Evolutionary conservation across 2,113 vertebrate species (phyloP), one percentile per base, ranked within the genome.

Genomic region (Arvicanthis niloticus): DNA sequence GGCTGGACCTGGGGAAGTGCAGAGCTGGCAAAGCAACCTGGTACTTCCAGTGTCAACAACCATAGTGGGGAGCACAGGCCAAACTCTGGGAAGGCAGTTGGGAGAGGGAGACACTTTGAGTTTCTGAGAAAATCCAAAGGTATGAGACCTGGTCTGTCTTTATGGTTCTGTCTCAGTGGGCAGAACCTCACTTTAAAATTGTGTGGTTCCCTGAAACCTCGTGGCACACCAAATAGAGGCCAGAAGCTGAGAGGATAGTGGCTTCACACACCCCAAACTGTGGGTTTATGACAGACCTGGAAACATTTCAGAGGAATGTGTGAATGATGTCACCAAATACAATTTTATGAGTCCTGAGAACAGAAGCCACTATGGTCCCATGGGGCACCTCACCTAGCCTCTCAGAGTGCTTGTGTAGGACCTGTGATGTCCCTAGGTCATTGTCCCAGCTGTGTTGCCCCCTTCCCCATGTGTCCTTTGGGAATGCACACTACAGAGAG

Each of bases 121-220:
- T 78, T 56, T 89, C 13, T 0, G 68, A 76, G 97, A 95, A 97
- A 87, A 93, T 85, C 93, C 60, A 95, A 92, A 48, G 93, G 92
- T 96, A 77, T 96, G 92, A 96, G 97, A 91, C 87, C 67, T 97
- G 95, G 95, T 98, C 98, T 96, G 96, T 97, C 96, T 97, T 85
- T 97, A 96, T 77, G 98, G 97, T 98, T 89, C 72, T 58, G 94
- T 97, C 68, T 37, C 45, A 95, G 97, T 70, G 70, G 95, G 96
- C 97, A 91, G 40, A 96, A 1, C 91, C 67, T 88, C 89, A 58
- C 89, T 96, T 97, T 22, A 76, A 93, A 95, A 34, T 92, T 7
- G 22, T 22, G 24, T 72, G 56, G 82, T 51, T 94, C 97, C 89
- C 89, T 97, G 97, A 97, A 97, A 97, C 97, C 97, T 94, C 97